Base-by-base conservation (phyloP, 1,140 invertebrate species). In the Pachypsylla venusta region DNA sequence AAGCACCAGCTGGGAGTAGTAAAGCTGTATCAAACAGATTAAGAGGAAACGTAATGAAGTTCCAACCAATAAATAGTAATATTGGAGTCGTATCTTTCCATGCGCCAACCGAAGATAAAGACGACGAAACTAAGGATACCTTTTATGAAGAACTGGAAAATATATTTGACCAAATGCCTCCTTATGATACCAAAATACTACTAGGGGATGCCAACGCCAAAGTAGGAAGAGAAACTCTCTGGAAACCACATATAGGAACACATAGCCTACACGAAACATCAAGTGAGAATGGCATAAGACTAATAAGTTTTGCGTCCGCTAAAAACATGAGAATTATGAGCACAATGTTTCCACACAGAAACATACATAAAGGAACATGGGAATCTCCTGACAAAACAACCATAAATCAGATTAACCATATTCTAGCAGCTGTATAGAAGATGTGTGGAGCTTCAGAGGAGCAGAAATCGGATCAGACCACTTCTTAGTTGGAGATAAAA, bases 211-310 rank as follows among this genome's bases (percentile, higher is more conserved):
- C 27, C 19, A 64, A 62, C 53, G 58, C 63, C 16, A 62, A 62
- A 57, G 30, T 60, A n/a, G 61, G 61, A 1, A 55, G 25, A 48
- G 60, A 64, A 55, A 25, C 54, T 13, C 16, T 24, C 25, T 59
- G 48, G 53, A 59, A 55, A 26, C 22, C 27, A 0, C 60, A 57
- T 48, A 62, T 70, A 63, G 16, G 69, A 64, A 57, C 72, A 42
- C 53, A 73, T 57, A 56, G 70, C 66, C 54, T 62, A 62, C 62
- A 73, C 61, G 19, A 59, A 28, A 12, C 7, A 28, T 30, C 55
- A 5, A 64, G 61, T 58, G 62, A 62, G 16, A 65, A 65, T 61
- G 64, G 61, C 4, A 16, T 56, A 22, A 59, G 59, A 54, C 54
- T 65, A 14, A 55, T 62, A 14, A 56, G 60, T 24, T 61, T 68